Base-by-base conservation (phyloP, 1,140 invertebrate genomes). In the Araneus ventricosus region DNA sequence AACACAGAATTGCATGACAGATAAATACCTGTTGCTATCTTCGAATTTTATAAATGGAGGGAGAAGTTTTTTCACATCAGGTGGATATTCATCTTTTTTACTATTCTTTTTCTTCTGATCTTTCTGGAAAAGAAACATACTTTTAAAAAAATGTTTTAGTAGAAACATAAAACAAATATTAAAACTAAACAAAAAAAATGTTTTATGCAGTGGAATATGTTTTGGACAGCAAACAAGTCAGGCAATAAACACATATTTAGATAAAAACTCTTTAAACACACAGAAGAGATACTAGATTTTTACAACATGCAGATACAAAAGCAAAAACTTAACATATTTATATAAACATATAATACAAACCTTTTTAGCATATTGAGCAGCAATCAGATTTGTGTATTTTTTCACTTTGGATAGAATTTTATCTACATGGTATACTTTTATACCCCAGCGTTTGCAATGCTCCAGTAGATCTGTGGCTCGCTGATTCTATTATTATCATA, bases 361-460 rank as follows among this genome's bases (percentile, higher is more conserved):
- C 45, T n/a, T n/a, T 24, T 59, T 27, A 52, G 39, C 37, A 79
- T 27, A 89, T 30, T 79, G 8, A 17, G 59, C 6, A 17, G n/a
- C 4, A 52, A 41, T 70, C n/a, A 52, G 2, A 27, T 75, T 70
- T n/a, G 52, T 89, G 6, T 27, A 57, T 30, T 75, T 75, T 34
- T 45, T 27, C 27, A 89, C 67, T 67, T 24, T 67, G 1, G 88
- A 75, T 14, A 75, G 67, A 52, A 89, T 67, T 34, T 89, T 52
- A 27, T 89, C 34, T 30, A 89, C 88, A 89, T 75, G 63, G 37
- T 89, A 75, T 27, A 89, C 67, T 79, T 89, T 89, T 6, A 89
- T 30, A 89, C 37, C 37, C 63, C 67, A 79, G 10, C 24, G 63
- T 52, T 75, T 79, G 22, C 88, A 89, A 22, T 27, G 30, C 52